A percentile compares a stretch with the other conserved stretches of the same genome.
phyloP scores from a whole-genome alignment of 2,888 invertebrate species.

The Ommatoiulus sabulosus region DNA sequence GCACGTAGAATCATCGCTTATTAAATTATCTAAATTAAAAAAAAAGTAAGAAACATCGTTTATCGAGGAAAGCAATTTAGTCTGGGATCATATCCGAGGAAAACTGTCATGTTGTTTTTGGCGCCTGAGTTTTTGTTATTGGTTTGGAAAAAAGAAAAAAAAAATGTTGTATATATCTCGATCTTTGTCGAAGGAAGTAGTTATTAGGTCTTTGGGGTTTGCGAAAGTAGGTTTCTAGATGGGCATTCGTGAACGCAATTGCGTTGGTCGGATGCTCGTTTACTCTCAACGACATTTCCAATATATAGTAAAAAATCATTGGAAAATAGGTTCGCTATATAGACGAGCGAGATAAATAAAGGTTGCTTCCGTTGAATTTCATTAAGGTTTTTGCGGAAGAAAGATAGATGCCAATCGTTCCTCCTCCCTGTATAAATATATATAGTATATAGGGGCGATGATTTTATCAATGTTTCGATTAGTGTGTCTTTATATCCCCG shows the following conservation, averaged over 20 bases:
- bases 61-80: not conserved
- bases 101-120: not conserved
- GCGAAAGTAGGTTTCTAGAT: not conserved
- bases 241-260: not conserved
- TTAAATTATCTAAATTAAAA: too few relatives aligned
- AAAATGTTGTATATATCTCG: too few relatives aligned
- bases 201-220: not conserved
- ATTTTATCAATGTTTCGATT: slow-evolving; percentile 36
- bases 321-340: slow-evolving; percentile 23
- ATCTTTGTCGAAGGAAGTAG: not conserved
- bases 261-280: not conserved
- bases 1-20: too few relatives aligned
- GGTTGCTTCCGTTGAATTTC: slow-evolving; percentile 45
- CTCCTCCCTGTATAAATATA: too few relatives aligned
- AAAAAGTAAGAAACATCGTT: not conserved
- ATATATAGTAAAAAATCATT: slow-evolving; percentile 41
- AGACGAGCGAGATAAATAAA: slow-evolving; percentile 35
- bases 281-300: slow-evolving; percentile 21
- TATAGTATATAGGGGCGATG: not conserved
- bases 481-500: not conserved
- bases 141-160: too few relatives aligned
- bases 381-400: slow-evolving; percentile 8
- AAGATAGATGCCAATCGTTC: not conserved
- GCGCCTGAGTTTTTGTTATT: not conserved
- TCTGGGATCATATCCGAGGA: not conserved